phyloP scores from a whole-genome alignment of 2,888 invertebrate genomes.

The Limenitis arthemis region DNA sequence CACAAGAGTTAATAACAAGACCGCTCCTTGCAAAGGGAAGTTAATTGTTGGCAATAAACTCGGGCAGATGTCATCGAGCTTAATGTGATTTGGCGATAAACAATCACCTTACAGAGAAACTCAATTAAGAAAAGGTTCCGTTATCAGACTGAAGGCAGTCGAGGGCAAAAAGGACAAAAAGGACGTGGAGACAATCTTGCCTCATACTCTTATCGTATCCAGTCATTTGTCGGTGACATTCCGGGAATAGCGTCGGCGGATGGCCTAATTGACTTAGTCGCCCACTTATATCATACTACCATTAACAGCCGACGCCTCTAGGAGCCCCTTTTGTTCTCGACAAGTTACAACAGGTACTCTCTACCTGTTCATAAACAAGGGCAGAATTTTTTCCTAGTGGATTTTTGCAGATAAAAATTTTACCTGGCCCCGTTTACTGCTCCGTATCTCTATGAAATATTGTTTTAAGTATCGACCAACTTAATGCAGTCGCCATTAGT shows the following conservation, averaged over 20 bases:
- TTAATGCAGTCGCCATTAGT: constrained; percentile 50
- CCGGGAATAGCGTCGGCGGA: constrained; percentile 68
- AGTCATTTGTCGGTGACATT: constrained; percentile 67
- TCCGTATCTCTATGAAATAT: constrained; percentile 41
- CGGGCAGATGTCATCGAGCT: constrained; percentile 37
- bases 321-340: constrained; percentile 63
- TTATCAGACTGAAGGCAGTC: constrained; percentile 33
- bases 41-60: constrained; percentile 50
- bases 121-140: constrained; percentile 63
- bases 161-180: constrained; percentile 44
- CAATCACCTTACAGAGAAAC: constrained; percentile 55
- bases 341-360: constrained; percentile 52
- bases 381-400: constrained; percentile 24
- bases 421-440: constrained; percentile 46
- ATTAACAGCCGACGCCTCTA: constrained; percentile 60
- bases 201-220: constrained; percentile 55
- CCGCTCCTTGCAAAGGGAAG: constrained; percentile 29
- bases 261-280: constrained; percentile 70
- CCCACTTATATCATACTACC: constrained; percentile 64
- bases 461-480: constrained; percentile 40
- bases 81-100: constrained; percentile 62
- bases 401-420: constrained; percentile 30
- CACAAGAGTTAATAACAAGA: constrained; percentile 11
- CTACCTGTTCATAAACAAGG: constrained; percentile 55
- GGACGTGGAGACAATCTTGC: constrained; percentile 43